phyloP scores from a whole-genome alignment of 2,888 invertebrate species.

The Epirrita christyi region DNA sequence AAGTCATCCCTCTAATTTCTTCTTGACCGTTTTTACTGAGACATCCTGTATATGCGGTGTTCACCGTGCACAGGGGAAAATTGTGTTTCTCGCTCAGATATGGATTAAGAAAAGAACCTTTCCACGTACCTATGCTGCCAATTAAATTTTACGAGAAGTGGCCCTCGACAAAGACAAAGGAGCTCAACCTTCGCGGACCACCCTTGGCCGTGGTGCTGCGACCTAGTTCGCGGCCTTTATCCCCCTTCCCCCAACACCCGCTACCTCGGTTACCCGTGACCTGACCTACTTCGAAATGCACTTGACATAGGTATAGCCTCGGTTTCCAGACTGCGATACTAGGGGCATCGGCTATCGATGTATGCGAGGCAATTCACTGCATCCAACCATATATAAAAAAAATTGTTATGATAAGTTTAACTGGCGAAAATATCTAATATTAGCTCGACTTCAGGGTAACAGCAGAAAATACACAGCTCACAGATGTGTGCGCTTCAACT shows the following conservation, averaged over 20 bases:
- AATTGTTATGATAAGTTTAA: slow-evolving; percentile 41
- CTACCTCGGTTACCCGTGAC: slow-evolving; percentile 58
- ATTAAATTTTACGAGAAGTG: slow-evolving; percentile 25
- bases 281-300: slow-evolving; percentile 77
- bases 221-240: slow-evolving; percentile 67
- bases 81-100: not conserved
- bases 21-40: too few species aligned
- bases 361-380: slow-evolving; percentile 6
- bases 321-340: slow-evolving; percentile 50
- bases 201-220: slow-evolving; percentile 82
- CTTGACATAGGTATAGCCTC: slow-evolving; percentile 68
- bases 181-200: slow-evolving; percentile 75
- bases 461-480: slow-evolving; percentile 27
- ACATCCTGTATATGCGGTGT: not conserved
- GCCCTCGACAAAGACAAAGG: slow-evolving; percentile 61
- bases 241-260: slow-evolving; percentile 42
- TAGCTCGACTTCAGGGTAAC: slow-evolving; percentile 36
- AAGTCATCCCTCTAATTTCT: too few species aligned
- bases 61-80: not conserved
- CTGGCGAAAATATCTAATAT: slow-evolving; percentile 48
- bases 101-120: not conserved
- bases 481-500: slow-evolving; percentile 35
- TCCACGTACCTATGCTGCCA: slow-evolving; percentile 23
- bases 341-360: slow-evolving; percentile 19
- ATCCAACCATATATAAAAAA: slow-evolving; percentile 14